Percentiles rank a stretch among this genome's conserved stretches.
phyloP scores from a whole-genome alignment of 2,797 vertebrate species.

The Trematomus bernacchii region DNA sequence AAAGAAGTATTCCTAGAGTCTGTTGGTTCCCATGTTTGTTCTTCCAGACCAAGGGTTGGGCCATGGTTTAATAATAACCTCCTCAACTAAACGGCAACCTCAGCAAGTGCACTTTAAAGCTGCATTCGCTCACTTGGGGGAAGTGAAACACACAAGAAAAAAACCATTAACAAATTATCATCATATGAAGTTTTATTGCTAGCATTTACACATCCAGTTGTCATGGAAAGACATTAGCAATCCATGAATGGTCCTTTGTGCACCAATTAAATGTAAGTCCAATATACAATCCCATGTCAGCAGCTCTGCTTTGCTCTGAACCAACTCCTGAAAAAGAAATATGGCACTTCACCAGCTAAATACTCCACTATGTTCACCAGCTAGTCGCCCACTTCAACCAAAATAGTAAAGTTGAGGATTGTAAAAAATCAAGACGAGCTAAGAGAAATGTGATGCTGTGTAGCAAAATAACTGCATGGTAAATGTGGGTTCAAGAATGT shows the following conservation, averaged over 20 bases:
- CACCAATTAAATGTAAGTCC: not conserved
- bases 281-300: too few species aligned
- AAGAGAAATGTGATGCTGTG: not conserved
- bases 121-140: too few species aligned
- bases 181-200: not conserved
- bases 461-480: not conserved
- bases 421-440: not conserved
- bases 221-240: not conserved
- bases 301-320: too few species aligned
- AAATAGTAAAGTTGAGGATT: not conserved
- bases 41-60: not conserved
- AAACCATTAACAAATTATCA: not conserved
- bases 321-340: too few species aligned
- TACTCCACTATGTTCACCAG: not conserved
- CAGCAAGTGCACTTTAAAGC: not conserved
- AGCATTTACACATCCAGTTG: not conserved
- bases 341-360: not conserved
- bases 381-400: too few species aligned
- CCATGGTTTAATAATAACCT: not conserved
- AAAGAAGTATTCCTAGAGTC: not conserved
- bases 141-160: not conserved
- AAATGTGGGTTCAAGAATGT: not conserved
- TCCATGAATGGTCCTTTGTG: too few species aligned
- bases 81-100: not conserved
- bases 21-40: not conserved